Evolutionary conservation across 1,140 invertebrate species (phyloP).

Genomic region (Ceratosolen solmsi): DNA sequence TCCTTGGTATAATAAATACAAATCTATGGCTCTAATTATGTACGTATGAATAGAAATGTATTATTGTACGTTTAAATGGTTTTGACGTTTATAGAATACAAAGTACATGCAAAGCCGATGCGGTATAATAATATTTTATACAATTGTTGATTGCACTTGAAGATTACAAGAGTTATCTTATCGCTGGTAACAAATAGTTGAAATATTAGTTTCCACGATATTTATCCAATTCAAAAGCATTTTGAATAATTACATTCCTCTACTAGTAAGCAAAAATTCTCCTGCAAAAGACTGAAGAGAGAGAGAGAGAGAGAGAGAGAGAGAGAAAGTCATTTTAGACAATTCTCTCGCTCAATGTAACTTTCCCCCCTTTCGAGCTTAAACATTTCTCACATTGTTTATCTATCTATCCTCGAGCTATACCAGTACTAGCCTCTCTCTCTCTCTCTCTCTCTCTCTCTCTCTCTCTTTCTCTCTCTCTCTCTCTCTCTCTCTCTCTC

Average conservation of each 20-base stretch:
- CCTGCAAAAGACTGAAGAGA: not conserved
- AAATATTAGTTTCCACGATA: no score
- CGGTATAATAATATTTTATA: no score
- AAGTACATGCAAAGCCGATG: no score
- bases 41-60: no score
- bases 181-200: no score
- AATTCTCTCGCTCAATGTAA: slow-evolving; percentile 47
- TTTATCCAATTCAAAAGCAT: slow-evolving; percentile 23
- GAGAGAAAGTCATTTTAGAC: slow-evolving; percentile 34
- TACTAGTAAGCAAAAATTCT: slow-evolving; percentile 12
- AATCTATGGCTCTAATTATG: no score
- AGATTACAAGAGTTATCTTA: no score
- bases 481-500: slow-evolving; percentile 20
- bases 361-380: not conserved
- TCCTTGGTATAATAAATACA: no score
- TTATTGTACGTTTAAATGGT: no score
- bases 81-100: no score
- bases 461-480: slow-evolving; percentile 20
- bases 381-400: not conserved
- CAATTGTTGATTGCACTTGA: no score
- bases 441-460: slow-evolving; percentile 49
- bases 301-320: not conserved
- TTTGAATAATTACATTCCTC: slow-evolving; percentile 27
- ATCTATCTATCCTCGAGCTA: not conserved
- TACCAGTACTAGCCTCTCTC: slow-evolving; percentile 58